Percentiles rank a stretch among this genome's conserved stretches.
These are phyloP conservation scores for Bolborhynchus lineola DNA, from an alignment of 2,113 vertebrate genomes.

Conservation along the genomic window DNA sequence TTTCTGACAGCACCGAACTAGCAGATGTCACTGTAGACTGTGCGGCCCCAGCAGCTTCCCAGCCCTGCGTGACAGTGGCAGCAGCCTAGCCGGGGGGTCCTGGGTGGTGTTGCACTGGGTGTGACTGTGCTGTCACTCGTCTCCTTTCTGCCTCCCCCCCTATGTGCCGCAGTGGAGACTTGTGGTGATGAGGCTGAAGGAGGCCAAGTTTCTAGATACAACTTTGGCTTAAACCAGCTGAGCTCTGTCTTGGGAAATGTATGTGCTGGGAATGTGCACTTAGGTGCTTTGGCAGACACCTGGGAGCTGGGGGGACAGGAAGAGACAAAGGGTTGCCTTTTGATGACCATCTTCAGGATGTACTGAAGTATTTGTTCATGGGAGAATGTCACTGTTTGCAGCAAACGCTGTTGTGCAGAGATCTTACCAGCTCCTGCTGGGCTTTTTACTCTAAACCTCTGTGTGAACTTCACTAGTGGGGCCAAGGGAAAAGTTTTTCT, in stretches of 20 bases:
- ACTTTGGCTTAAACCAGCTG: neutral
- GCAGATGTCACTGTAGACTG: conserved; percentile 27
- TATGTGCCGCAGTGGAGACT: rapidly evolving
- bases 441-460: neutral
- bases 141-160: neutral
- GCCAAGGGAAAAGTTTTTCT: neutral
- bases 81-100: neutral
- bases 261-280: neutral
- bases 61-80: rapidly evolving
- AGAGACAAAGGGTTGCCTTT: neutral
- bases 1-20: neutral
- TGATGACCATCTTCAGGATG: neutral
- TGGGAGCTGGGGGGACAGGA: neutral
- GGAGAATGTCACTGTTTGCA: neutral
- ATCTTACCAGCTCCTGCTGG: neutral
- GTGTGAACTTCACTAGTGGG: neutral
- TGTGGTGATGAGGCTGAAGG: neutral
- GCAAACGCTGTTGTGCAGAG: neutral
- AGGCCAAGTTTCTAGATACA: neutral
- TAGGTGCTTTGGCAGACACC: neutral
- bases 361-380: neutral
- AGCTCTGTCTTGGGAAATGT: neutral
- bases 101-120: rapidly evolving
- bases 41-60: neutral
- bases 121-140: neutral